Percentiles rank a stretch among this genome's conserved stretches.
These are phyloP conservation scores for pig (Sus scrofa) DNA, from an alignment of 2,113 vertebrate genomes.

Conservation along the genomic window DNA sequence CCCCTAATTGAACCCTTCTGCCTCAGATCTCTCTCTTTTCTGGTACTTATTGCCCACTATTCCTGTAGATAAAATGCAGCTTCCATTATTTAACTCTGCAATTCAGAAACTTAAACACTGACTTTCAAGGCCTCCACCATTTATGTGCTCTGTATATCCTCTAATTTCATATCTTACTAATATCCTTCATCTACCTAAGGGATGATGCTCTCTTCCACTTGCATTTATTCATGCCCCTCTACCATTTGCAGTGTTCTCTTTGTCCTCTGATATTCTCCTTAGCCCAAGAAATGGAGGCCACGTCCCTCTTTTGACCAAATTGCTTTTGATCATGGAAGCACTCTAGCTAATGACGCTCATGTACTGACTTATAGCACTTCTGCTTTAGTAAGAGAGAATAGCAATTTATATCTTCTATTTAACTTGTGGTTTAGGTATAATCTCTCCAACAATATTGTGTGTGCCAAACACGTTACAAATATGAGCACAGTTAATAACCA, in stretches of 20 bases:
- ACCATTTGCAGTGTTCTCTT: background rate
- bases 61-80: background rate
- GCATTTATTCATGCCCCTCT: background rate
- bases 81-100: background rate
- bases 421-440: background rate
- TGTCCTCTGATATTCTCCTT: constrained; percentile 1
- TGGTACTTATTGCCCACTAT: background rate
- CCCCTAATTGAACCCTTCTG: background rate
- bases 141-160: background rate
- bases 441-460: background rate
- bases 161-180: background rate
- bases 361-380: background rate
- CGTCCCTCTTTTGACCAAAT: constrained; percentile 12
- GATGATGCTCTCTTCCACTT: background rate
- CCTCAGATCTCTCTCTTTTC: background rate
- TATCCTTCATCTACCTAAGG: background rate
- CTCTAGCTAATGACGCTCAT: background rate
- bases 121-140: background rate
- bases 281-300: background rate
- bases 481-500: background rate
- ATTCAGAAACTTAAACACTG: background rate
- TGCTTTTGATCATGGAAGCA: background rate
- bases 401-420: background rate
- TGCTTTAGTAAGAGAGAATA: background rate
- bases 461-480: background rate